Base-by-base conservation (phyloP, 2,113 vertebrate species). In the Gobio gobio region DNA sequence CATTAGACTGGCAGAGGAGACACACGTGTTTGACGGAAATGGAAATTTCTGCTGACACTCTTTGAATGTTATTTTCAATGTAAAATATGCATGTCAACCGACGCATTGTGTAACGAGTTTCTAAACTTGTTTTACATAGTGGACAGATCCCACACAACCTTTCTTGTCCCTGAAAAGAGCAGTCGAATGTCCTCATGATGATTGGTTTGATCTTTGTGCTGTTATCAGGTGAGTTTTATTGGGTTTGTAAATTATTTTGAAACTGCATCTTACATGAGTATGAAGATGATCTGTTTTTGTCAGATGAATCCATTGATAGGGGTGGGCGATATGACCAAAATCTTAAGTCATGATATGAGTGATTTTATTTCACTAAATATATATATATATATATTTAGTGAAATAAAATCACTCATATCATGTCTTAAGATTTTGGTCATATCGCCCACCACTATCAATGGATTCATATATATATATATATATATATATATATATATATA, bases 11-110 rank as follows among this genome's bases (percentile, higher is more conserved):
- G 1, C 59, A 24, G 0, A 26, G 22, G 29, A 29, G 9, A 3
- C 5, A 4, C 0, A n/a, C 5, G 10, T 2, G 10, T 72, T 14
- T 72, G 36, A 29, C 29, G 0, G 4, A 29, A 16, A 45, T 72
- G 36, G 20, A 45, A 72, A 72, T 72, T 40, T 72, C 16, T 45
- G 20, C 68, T n/a, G 68, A n/a, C 40, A n/a, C 40, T 10, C 20
- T 72, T 72, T 72, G 68, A 45, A 72, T 72, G 40, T 72, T 72
- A 72, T 72, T 72, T 72, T 45, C 68, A 45, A 45, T 72, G 68
- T 72, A 45, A 72, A 72, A 72, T 72, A n/a, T 45, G 14, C 4
- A 70, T 5, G 18, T 22, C 66, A 12, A 13, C 20, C n/a, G 22
- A 12, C 20, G 2, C 20, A 0, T 56, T 0, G 2, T 0, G n/a